Evolutionary conservation across 1,140 invertebrate species (phyloP).

Genomic region (Leptestheria dahalacensis): DNA sequence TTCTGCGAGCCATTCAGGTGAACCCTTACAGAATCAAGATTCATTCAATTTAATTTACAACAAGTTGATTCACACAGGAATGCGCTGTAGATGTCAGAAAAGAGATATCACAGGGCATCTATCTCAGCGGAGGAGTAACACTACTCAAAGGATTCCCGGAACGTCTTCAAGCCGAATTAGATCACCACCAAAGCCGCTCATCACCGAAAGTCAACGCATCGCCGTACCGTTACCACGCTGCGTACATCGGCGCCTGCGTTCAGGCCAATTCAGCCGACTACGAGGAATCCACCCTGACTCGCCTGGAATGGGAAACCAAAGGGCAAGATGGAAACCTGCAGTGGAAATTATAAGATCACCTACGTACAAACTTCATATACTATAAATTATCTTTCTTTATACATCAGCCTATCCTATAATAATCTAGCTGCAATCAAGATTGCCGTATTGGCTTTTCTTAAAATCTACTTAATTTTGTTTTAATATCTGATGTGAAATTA

Average conservation of each 20-base stretch:
- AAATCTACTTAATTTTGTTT: no score
- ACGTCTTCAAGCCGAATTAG: constrained; percentile 38
- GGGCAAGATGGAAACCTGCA: constrained; percentile 2
- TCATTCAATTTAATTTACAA: constrained; percentile 9
- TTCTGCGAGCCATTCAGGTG: constrained; percentile 39
- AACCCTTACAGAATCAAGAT: constrained; percentile 23
- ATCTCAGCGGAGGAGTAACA: constrained; percentile 39
- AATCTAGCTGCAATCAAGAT: no score
- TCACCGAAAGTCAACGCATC: constrained; percentile 37
- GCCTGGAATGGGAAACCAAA: constrained; percentile 22
- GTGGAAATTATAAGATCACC: constrained; percentile 12
- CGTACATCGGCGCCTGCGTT: constrained; percentile 39
- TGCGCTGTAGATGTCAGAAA: constrained; percentile 38
- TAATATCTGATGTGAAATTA: no score
- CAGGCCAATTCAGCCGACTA: constrained; percentile 33
- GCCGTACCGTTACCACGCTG: constrained; percentile 41
- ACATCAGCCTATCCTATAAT: no score
- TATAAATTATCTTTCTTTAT: no score
- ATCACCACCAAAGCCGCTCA: constrained; percentile 30
- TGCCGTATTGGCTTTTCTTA: no score
- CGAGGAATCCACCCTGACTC: constrained; percentile 31
- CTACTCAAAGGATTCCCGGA: constrained; percentile 43
- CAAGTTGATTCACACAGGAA: constrained; percentile 22
- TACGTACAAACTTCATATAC: not conserved
- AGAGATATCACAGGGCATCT: constrained; percentile 34